phyloP scores from a whole-genome alignment of 2,797 vertebrate species.

The Cirrhinus mrigala region DNA sequence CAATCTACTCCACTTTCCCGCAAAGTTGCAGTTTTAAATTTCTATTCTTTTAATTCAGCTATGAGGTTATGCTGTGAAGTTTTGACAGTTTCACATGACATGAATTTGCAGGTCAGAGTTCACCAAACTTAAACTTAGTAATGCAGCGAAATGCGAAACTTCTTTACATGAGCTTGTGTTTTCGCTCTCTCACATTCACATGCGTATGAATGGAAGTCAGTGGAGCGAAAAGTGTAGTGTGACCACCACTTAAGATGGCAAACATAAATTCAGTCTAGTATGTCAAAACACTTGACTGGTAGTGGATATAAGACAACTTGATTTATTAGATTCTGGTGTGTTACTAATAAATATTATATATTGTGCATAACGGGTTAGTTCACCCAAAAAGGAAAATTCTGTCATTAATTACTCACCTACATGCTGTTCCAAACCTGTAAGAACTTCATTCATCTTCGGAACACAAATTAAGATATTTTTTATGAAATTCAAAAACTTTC shows the following conservation, averaged over 20 bases:
- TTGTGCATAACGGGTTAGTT: not conserved
- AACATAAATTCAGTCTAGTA: not conserved
- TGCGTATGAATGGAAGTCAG: not conserved
- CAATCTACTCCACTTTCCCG: not conserved
- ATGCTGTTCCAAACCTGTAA: no score
- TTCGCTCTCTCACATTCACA: not conserved
- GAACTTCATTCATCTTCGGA: no score
- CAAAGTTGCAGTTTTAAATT: not conserved
- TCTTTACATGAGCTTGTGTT: not conserved
- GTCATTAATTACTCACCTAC: no score
- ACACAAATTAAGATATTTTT: no score
- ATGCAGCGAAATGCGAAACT: not conserved
- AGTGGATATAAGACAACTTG: not conserved
- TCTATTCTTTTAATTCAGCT: not conserved
- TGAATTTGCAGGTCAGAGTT: no score
- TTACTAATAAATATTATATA: not conserved
- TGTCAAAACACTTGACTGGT: not conserved
- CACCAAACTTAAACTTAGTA: not conserved
- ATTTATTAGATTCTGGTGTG: not conserved
- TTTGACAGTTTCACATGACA: not conserved
- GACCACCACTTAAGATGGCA: not conserved
- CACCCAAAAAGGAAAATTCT: no score
- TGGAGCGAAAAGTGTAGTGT: not conserved
- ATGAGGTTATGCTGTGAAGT: not conserved
- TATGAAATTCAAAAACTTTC: no score